phyloP scores from a whole-genome alignment of 2,797 vertebrate species.

The Acipenser oxyrinchus region DNA sequence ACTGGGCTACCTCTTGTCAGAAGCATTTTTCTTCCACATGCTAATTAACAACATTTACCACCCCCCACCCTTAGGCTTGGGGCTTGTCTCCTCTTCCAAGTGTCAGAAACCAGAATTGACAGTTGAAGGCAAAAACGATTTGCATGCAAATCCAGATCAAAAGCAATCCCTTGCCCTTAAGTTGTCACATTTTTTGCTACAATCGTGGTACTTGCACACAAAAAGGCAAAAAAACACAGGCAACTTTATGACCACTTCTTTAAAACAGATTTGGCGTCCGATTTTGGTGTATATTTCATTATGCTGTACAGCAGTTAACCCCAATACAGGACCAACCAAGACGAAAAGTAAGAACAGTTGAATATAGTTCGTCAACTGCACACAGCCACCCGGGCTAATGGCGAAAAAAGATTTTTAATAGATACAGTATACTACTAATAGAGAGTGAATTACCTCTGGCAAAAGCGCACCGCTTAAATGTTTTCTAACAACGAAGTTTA shows the following conservation, averaged over 20 bases:
- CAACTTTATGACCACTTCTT: not conserved
- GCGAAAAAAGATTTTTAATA: too few species aligned
- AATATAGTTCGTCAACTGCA: too few species aligned
- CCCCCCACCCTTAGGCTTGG: constrained; percentile 44
- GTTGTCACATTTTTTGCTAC: constrained; percentile 74
- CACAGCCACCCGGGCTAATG: too few species aligned
- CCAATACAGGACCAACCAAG: too few species aligned
- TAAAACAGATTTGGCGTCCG: not conserved
- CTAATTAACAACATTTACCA: constrained; percentile 77
- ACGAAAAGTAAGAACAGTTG: too few species aligned
- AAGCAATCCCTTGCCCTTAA: constrained; percentile 73
- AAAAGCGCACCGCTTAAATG: too few species aligned
- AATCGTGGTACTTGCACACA: constrained; percentile 55
- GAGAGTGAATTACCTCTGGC: too few species aligned
- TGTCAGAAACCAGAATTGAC: constrained; percentile 69
- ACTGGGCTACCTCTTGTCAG: constrained; percentile 63
- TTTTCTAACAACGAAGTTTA: too few species aligned
- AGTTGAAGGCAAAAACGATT: constrained; percentile 86
- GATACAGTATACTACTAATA: too few species aligned
- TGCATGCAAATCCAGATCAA: constrained; percentile 95
- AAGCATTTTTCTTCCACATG: constrained; percentile 71
- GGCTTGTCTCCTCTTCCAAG: constrained; percentile 31
- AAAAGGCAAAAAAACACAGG: not conserved
- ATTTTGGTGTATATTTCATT: too few species aligned
- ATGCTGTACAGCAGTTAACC: too few species aligned